Conservation (phyloP, 2,797 vertebrate genomes). For the Tiaroga cobitis region DNA sequence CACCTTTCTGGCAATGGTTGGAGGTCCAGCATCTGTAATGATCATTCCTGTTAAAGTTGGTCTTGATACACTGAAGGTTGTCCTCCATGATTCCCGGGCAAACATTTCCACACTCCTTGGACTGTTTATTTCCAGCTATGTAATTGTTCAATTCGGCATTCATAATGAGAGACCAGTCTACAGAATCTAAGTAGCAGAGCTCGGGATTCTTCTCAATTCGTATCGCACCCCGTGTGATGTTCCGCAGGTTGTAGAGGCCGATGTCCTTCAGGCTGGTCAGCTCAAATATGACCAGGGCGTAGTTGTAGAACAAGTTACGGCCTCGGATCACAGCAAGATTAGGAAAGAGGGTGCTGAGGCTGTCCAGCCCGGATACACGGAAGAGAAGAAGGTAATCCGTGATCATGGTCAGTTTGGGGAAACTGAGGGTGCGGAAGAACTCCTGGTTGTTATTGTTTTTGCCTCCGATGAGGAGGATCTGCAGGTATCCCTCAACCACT, state of each 20-base stretch:
- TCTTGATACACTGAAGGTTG: constrained; percentile 86
- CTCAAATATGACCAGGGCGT: constrained; percentile 96
- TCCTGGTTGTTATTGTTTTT: constrained; percentile 85
- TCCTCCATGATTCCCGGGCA: constrained; percentile 90
- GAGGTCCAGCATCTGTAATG: constrained; percentile 96
- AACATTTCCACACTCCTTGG: constrained; percentile 92
- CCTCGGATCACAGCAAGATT: constrained; percentile 96
- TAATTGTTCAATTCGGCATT: constrained; percentile 89
- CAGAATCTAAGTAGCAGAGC: constrained; percentile 95
- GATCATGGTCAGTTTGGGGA: constrained; percentile 95
- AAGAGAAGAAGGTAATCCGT: constrained; percentile 96
- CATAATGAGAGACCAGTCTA: constrained; percentile 98
- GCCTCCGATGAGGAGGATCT: constrained; percentile 91
- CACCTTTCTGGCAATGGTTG: constrained; percentile 98
- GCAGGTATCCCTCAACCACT: constrained; percentile 95
- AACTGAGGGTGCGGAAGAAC: constrained; percentile 89
- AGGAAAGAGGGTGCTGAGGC: constrained; percentile 93
- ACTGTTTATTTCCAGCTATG: constrained; percentile 90
- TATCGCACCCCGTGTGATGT: constrained; percentile 93
- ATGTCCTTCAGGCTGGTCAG: constrained; percentile 97
- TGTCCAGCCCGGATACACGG: constrained; percentile 93
- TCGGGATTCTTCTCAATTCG: constrained; percentile 96
- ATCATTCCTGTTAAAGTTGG: constrained; percentile 85
- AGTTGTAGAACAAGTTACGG: constrained; percentile 95
- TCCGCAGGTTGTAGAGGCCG: constrained; percentile 91